phyloP scores from a whole-genome alignment of 2,888 invertebrate species.

The Agrotis puta region DNA sequence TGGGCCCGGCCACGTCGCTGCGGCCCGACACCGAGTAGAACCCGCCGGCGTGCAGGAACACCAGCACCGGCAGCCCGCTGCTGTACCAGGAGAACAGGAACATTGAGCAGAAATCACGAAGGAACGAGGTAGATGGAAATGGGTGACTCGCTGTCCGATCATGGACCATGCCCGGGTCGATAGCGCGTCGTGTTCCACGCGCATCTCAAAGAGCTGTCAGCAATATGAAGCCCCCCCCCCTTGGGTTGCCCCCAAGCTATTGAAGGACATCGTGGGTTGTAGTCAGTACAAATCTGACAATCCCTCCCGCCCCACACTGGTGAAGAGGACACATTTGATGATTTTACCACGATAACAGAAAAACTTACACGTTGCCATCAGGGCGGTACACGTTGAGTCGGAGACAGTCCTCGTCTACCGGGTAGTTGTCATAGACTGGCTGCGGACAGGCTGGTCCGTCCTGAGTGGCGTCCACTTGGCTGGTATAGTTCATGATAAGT shows the following conservation, averaged over 20 bases:
- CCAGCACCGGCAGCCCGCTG: constrained; percentile 90
- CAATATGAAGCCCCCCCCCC: too few relatives aligned
- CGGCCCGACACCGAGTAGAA: constrained; percentile 92
- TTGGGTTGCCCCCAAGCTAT: too few relatives aligned
- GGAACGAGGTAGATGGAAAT: too few relatives aligned
- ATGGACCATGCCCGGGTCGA: too few relatives aligned
- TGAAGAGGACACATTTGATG: too few relatives aligned
- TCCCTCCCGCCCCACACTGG: too few relatives aligned
- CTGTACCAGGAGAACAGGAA: constrained; percentile 44
- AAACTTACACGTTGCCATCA: constrained; percentile 62
- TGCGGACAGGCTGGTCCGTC: constrained; percentile 92
- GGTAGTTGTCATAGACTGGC: constrained; percentile 73
- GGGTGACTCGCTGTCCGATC: too few relatives aligned
- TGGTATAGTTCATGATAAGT: constrained; percentile 85
- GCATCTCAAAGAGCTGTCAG: too few relatives aligned
- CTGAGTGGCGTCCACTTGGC: constrained; percentile 89
- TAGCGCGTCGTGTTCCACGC: too few relatives aligned
- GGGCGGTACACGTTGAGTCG: constrained; percentile 92
- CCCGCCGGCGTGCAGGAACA: constrained; percentile 93
- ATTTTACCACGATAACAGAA: too few relatives aligned
- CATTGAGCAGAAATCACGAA: not conserved
- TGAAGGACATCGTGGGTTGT: too few relatives aligned
- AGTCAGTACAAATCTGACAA: too few relatives aligned
- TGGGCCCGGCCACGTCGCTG: constrained; percentile 91
- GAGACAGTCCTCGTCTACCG: constrained; percentile 92